phyloP scores from a whole-genome alignment of 1,140 invertebrate genomes.

The Polyergus mexicanus region DNA sequence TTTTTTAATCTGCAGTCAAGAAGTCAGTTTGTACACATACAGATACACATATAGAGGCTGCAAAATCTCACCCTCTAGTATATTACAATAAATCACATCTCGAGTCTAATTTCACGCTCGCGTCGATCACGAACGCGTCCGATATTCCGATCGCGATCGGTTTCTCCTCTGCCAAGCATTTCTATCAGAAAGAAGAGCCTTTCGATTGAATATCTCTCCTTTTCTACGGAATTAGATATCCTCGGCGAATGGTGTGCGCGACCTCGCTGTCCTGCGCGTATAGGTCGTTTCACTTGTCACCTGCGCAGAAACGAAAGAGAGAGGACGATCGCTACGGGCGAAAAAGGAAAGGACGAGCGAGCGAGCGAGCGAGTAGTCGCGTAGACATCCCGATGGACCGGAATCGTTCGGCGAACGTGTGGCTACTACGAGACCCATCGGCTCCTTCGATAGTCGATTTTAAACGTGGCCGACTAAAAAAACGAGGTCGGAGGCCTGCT shows the following conservation, averaged over 20 bases:
- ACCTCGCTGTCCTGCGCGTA: constrained; percentile 74
- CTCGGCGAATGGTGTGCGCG: constrained; percentile 71
- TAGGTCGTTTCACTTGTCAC: constrained; percentile 79
- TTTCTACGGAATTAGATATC: constrained; percentile 75
- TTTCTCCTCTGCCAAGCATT: constrained; percentile 54
- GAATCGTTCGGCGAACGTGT: constrained; percentile 33
- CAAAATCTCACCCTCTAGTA: background rate
- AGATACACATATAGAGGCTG: background rate
- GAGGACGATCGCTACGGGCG: constrained; percentile 72
- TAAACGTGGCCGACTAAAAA: constrained; percentile 23
- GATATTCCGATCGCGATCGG: constrained; percentile 47
- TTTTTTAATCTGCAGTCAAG: background rate
- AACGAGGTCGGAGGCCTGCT: constrained; percentile 17
- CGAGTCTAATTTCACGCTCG: constrained; percentile 16
- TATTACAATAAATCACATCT: constrained; percentile 7
- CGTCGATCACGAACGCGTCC: constrained; percentile 20
- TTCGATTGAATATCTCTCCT: constrained; percentile 68
- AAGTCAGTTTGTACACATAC: background rate
- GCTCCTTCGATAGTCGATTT: constrained; percentile 1
- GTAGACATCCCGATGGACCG: constrained; percentile 54
- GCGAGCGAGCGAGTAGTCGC: constrained; percentile 25
- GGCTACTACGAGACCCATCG: constrained; percentile 2
- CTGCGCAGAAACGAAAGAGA: constrained; percentile 75
- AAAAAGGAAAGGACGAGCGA: constrained; percentile 71
- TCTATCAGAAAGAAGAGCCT: constrained; percentile 53